phyloP scores from a whole-genome alignment of 37 sponge, comb jelly and placozoan species.

The Hexactinellida sp. region DNA sequence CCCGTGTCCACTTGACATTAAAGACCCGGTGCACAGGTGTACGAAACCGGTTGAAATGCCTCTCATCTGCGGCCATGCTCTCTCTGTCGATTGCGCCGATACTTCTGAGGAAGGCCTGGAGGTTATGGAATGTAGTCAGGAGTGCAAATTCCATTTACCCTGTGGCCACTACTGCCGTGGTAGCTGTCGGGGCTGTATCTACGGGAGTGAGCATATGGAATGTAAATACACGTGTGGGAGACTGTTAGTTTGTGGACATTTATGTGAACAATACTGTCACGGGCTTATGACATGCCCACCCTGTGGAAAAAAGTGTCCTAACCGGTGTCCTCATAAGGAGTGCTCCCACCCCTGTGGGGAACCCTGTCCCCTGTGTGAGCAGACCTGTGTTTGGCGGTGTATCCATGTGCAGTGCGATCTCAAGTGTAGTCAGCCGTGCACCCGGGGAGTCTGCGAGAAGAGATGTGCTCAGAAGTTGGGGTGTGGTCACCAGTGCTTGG shows the following conservation, averaged over 20 bases:
- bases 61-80: not conserved
- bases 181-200: slow-evolving; percentile 35
- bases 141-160: not conserved
- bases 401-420: slow-evolving; percentile 27
- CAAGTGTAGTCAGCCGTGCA: slow-evolving; percentile 36
- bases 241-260: slow-evolving; percentile 61
- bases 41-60: not conserved
- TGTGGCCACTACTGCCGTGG: not conserved
- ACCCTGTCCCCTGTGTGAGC: not conserved
- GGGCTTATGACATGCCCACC: slow-evolving; percentile 46
- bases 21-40: not conserved
- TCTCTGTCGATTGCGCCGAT: not conserved
- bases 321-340: slow-evolving; percentile 55
- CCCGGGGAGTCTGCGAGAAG: slow-evolving; percentile 26
- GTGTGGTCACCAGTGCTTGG: slow-evolving; percentile 55
- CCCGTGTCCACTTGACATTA: not conserved
- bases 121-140: not conserved
- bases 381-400: slow-evolving; percentile 23
- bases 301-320: slow-evolving; percentile 41
- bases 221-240: slow-evolving; percentile 50
- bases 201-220: slow-evolving; percentile 54
- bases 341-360: slow-evolving; percentile 27
- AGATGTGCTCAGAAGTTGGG: slow-evolving; percentile 23
- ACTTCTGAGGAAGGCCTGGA: not conserved
- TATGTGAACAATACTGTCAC: slow-evolving; percentile 41